These are phyloP conservation scores for Virgularia gustaviana DNA, from an alignment of 92 coral and sea anemone genomes.

Conservation along the genomic window DNA sequence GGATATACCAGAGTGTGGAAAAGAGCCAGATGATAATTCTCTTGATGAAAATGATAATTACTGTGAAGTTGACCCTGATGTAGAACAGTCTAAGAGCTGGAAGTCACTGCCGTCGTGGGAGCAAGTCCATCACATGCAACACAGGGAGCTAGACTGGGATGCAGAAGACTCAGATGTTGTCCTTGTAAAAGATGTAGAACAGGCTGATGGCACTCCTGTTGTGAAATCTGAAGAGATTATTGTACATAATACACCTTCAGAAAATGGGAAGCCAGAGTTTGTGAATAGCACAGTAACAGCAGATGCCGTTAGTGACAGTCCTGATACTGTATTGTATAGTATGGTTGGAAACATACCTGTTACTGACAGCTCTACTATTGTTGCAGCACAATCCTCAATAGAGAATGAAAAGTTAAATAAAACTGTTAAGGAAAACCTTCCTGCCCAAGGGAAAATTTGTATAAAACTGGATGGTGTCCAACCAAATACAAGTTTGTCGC, in stretches of 20 bases:
- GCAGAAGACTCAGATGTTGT: constrained; percentile 66
- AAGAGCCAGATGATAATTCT: neutral
- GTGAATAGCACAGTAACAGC: constrained; percentile 19
- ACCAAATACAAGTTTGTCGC: no score
- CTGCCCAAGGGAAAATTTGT: no score
- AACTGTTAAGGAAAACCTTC: no score
- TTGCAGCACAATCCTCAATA: neutral
- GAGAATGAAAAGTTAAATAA: neutral
- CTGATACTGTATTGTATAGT: constrained; percentile 32
- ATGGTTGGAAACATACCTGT: neutral
- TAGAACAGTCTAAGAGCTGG: constrained; percentile 15
- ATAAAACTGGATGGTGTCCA: no score
- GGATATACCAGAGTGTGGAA: neutral
- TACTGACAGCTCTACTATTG: neutral
- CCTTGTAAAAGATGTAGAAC: constrained; percentile 42
- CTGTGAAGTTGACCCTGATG: neutral
- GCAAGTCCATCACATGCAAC: neutral
- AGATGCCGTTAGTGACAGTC: constrained; percentile 2
- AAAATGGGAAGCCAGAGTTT: neutral
- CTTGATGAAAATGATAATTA: constrained; percentile 27
- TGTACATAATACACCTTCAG: constrained; percentile 47
- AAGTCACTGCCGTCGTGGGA: constrained; percentile 21
- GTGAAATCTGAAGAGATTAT: constrained; percentile 65
- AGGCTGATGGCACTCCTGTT: no score
- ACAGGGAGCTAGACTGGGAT: constrained; percentile 72